Evolutionary conservation across 2,113 vertebrate genomes (phyloP).

Genomic region (Takifugu flavidus): DNA sequence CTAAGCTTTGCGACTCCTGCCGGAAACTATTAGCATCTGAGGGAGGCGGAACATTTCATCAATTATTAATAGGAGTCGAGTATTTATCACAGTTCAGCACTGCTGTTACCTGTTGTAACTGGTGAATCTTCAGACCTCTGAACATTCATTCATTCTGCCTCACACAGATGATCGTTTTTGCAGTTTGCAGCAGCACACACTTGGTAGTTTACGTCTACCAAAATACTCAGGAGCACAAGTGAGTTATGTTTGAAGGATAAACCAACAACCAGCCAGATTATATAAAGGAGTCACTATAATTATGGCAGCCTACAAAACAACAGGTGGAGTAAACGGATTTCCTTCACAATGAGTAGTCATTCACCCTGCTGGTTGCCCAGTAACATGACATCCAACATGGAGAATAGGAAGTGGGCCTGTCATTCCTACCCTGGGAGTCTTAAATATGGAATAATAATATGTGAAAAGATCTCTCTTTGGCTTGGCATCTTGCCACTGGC

Average conservation of each 20-base stretch:
- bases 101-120: conserved; percentile 53
- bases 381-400: conserved; percentile 67
- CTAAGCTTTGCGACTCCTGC: conserved; percentile 45
- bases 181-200: conserved; percentile 42
- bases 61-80: conserved; percentile 70
- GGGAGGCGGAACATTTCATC: conserved; percentile 65
- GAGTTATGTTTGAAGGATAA: conserved; percentile 3
- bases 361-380: conserved; percentile 64
- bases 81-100: conserved; percentile 45
- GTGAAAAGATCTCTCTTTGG: conserved; percentile 36
- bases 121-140: conserved; percentile 33
- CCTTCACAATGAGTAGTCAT: conserved; percentile 55
- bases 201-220: no score
- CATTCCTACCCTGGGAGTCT: conserved; percentile 18
- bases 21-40: conserved; percentile 63
- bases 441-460: conserved; percentile 18
- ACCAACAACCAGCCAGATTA: background rate
- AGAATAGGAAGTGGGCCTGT: conserved; percentile 48
- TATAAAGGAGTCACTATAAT: conserved; percentile 1
- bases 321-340: conserved; percentile 36
- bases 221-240: conserved; percentile 8
- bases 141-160: conserved; percentile 45
- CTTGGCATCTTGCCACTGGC: conserved; percentile 28
- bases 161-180: conserved; percentile 33
- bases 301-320: conserved; percentile 14